Conservation (phyloP, 37 sponge, comb jelly and placozoan genomes). For the Agelas oroides region DNA sequence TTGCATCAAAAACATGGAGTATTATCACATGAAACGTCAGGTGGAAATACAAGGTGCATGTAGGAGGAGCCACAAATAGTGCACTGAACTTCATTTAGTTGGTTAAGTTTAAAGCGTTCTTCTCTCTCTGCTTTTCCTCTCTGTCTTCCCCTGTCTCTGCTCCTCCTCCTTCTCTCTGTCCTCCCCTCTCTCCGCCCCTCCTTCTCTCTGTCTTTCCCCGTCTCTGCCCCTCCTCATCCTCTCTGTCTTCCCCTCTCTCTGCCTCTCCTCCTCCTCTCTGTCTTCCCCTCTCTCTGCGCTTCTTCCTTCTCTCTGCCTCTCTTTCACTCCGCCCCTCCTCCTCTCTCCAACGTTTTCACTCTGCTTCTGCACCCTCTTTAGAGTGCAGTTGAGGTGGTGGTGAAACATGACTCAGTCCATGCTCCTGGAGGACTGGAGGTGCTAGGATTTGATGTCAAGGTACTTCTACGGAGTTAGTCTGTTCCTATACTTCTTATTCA, state of each 20-base stretch:
- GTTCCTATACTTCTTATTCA: background rate
- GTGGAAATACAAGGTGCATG: no score
- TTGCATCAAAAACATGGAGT: no score
- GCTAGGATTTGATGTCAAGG: slow-evolving; percentile 84
- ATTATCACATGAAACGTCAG: no score
- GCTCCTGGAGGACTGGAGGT: slow-evolving; percentile 51
- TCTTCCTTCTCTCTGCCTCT: background rate
- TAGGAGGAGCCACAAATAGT: no score
- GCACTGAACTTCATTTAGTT: no score
- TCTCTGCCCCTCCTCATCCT: no score
- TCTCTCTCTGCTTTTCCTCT: no score
- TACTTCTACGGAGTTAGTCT: slow-evolving; percentile 13
- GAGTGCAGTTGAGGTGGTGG: slow-evolving; percentile 52
- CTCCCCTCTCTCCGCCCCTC: background rate
- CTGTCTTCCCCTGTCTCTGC: no score
- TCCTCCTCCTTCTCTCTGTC: background rate
- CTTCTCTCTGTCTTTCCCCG: background rate
- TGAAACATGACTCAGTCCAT: slow-evolving; percentile 28
- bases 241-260: background rate
- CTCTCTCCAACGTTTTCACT: background rate
- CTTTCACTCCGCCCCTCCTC: background rate
- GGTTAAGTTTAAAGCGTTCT: no score
- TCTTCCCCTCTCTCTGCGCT: background rate
- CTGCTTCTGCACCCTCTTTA: background rate
- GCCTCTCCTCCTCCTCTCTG: background rate